Evolutionary conservation across 92 coral and sea anemone species (phyloP).

Genomic region (Zoanthus solanderi): DNA sequence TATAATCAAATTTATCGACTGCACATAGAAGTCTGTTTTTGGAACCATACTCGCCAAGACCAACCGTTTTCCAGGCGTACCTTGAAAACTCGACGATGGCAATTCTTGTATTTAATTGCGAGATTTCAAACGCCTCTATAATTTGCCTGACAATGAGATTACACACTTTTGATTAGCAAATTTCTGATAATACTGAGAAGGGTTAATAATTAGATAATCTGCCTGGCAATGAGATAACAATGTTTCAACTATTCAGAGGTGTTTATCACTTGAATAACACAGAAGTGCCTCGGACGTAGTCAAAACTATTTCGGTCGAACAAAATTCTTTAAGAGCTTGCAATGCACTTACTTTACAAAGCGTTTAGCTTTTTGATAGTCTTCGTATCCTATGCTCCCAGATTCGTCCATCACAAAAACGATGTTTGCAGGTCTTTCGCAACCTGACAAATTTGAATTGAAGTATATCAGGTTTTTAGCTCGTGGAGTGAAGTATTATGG

Average conservation of each 20-base stretch:
- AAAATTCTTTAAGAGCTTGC: background rate
- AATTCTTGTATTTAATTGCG: slow-evolving; percentile 75
- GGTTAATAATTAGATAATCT: no score
- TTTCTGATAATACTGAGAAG: no score
- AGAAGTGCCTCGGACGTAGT: background rate
- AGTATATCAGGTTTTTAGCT: background rate
- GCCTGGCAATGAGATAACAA: no score
- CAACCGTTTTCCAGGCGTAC: slow-evolving; percentile 45
- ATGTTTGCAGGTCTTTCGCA: slow-evolving; percentile 83
- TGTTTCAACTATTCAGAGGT: no score
- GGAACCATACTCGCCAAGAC: slow-evolving; percentile 71
- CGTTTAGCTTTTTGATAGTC: slow-evolving; percentile 65
- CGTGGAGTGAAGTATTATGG: background rate
- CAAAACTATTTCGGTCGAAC: background rate
- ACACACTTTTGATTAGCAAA: no score
- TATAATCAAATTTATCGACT: slow-evolving; percentile 44
- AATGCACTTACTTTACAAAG: slow-evolving; percentile 62
- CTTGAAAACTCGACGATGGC: slow-evolving; percentile 72
- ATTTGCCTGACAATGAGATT: slow-evolving; percentile 50
- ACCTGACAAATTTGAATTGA: slow-evolving; percentile 37
- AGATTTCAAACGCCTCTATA: slow-evolving; percentile 73
- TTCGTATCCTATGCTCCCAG: slow-evolving; percentile 49
- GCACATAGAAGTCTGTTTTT: slow-evolving; percentile 78
- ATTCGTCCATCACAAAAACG: slow-evolving; percentile 85
- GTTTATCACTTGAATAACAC: no score